phyloP scores from a whole-genome alignment of 30 jellyfish, hydroid and myxozoan genomes.

The Sanderia malayensis region DNA sequence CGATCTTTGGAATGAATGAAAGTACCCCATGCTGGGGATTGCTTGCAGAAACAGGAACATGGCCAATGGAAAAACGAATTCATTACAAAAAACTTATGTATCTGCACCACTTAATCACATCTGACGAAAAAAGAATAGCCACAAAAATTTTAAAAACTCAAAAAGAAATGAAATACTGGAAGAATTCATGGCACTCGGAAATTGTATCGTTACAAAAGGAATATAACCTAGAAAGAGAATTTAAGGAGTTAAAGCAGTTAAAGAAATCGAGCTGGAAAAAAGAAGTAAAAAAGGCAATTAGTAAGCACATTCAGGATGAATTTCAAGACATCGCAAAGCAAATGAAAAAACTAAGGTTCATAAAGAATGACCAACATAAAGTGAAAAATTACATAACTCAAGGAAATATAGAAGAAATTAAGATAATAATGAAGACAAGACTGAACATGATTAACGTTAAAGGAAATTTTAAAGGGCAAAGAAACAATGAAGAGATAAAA shows the following conservation, averaged over 20 bases:
- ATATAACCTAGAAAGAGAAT: background rate
- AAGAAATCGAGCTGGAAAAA: background rate
- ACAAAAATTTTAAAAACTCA: too few relatives aligned
- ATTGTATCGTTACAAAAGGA: background rate
- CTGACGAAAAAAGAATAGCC: background rate
- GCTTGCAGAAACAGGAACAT: background rate
- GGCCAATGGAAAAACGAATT: background rate
- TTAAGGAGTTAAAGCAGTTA: too few relatives aligned
- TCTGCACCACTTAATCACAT: background rate
- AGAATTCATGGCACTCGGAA: background rate
- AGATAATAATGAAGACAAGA: background rate
- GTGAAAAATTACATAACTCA: background rate
- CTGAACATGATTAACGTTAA: background rate
- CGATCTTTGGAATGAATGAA: background rate
- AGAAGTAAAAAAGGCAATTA: background rate
- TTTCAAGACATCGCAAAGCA: too few relatives aligned
- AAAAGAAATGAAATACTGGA: too few relatives aligned
- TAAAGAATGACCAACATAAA: too few relatives aligned
- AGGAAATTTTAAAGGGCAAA: background rate
- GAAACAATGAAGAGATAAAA: background rate
- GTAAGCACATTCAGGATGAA: background rate
- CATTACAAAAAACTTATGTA: background rate
- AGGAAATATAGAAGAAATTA: background rate
- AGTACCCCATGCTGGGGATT: constrained; percentile 11
- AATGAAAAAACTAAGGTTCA: background rate